A percentile compares a stretch with the other conserved stretches of the same genome.
Conservation (phyloP, 2,797 vertebrate species). For the Mus caroli region DNA sequence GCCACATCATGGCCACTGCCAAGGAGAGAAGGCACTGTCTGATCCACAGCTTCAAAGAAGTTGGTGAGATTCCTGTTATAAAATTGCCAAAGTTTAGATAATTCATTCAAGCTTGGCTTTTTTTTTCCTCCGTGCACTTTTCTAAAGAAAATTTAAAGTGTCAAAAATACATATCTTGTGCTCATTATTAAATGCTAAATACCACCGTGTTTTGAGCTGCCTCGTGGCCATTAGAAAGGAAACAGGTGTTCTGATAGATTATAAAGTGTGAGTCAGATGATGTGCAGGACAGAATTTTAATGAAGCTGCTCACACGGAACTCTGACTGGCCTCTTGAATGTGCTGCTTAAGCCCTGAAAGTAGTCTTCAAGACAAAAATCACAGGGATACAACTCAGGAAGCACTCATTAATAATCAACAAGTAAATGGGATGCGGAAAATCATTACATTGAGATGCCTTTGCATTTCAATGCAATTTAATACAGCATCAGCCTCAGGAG, state of each 20-base stretch:
- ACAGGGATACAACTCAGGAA: conserved; percentile 85
- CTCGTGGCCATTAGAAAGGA: conserved; percentile 94
- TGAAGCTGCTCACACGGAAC: conserved; percentile 88
- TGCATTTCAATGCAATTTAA: conserved; percentile 77
- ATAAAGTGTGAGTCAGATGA: conserved; percentile 92
- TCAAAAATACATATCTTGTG: conserved; percentile 93
- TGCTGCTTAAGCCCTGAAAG: conserved; percentile 90
- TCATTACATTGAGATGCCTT: conserved; percentile 82
- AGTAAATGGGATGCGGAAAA: conserved; percentile 80
- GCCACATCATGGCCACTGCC: conserved; percentile 62
- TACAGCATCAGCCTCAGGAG: conserved; percentile 68
- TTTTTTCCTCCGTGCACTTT: conserved; percentile 86
- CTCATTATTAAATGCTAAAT: conserved; percentile 94
- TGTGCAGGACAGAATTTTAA: conserved; percentile 92
- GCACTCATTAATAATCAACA: conserved; percentile 87
- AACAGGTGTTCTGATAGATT: conserved; percentile 94
- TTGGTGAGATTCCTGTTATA: conserved; percentile 85
- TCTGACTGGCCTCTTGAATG: conserved; percentile 91
- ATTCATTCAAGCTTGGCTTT: conserved; percentile 89
- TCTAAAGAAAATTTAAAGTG: conserved; percentile 92
- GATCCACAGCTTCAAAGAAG: conserved; percentile 74
- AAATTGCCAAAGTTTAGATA: conserved; percentile 87
- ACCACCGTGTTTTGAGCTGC: conserved; percentile 93
- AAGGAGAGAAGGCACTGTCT: conserved; percentile 74
- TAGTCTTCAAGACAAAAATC: conserved; percentile 89